These are phyloP conservation scores for Morelia viridis DNA, from an alignment of 2,797 vertebrate genomes.

Conservation along the genomic window DNA sequence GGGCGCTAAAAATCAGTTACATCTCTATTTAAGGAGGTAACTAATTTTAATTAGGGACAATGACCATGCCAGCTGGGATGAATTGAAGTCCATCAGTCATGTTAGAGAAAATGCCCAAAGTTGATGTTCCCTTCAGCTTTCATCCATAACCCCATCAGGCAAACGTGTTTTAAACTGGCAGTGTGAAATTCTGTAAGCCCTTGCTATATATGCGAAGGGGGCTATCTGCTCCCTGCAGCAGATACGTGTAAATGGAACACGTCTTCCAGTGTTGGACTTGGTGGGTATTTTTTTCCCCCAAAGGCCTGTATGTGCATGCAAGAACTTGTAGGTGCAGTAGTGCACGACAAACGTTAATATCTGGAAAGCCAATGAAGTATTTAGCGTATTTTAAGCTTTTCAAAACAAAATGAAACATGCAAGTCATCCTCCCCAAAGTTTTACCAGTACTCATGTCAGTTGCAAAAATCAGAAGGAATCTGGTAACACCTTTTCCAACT, in stretches of 20 bases:
- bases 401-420: conserved; percentile 29
- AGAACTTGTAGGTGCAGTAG: not conserved
- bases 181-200: not conserved
- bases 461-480: conserved; percentile 6
- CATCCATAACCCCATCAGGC: too few relatives aligned
- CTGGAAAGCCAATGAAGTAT: conserved; percentile 39
- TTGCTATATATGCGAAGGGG: not conserved
- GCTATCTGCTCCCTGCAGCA: not conserved
- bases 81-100: too few relatives aligned
- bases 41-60: not conserved
- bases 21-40: not conserved
- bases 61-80: too few relatives aligned
- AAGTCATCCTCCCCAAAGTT: conserved; percentile 2
- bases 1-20: not conserved
- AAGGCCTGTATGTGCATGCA: not conserved
- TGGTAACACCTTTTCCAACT: not conserved
- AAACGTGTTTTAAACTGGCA: not conserved
- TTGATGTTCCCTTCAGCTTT: not conserved
- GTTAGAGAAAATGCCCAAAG: too few relatives aligned
- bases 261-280: not conserved
- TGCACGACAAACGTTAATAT: not conserved
- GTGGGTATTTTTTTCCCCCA: not conserved
- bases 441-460: not conserved
- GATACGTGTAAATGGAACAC: not conserved
- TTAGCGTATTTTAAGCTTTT: conserved; percentile 36